phyloP scores from a whole-genome alignment of 2,113 vertebrate genomes.

The Terrapene triunguis region DNA sequence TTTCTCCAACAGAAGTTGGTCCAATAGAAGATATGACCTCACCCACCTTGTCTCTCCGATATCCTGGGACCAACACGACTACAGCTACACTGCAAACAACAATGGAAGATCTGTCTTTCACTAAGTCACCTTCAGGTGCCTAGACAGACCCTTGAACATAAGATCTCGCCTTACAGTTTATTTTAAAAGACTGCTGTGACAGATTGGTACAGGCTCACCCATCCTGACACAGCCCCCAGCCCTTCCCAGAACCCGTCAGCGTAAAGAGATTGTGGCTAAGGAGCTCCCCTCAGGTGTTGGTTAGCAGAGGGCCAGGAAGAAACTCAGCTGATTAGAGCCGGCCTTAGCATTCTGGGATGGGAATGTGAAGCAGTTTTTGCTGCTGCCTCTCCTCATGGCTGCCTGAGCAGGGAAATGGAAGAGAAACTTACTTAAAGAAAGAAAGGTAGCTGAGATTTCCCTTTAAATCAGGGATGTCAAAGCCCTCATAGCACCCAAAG shows the following conservation, averaged over 20 bases:
- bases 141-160: not conserved
- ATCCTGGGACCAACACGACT: not conserved
- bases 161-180: not conserved
- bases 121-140: not conserved
- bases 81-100: not conserved
- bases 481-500: too few species aligned
- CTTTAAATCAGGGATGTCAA: not conserved
- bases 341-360: not conserved
- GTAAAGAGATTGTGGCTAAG: not conserved
- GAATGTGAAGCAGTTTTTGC: not conserved
- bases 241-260: not conserved
- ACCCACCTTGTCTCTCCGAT: not conserved
- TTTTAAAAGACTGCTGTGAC: not conserved
- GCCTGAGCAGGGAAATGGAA: not conserved
- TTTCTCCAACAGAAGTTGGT: not conserved
- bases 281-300: not conserved
- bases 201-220: not conserved
- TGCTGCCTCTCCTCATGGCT: not conserved
- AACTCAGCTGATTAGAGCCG: not conserved
- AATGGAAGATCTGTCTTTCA: not conserved
- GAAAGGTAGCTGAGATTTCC: not conserved
- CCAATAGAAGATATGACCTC: not conserved
- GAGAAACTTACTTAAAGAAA: not conserved
- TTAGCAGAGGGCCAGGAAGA: not conserved
- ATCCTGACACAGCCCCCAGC: not conserved